Evolutionary conservation across 2,888 invertebrate species (phyloP), one percentile per base, ranked within the genome.

Genomic region (Glyphotaelius pellucidus): DNA sequence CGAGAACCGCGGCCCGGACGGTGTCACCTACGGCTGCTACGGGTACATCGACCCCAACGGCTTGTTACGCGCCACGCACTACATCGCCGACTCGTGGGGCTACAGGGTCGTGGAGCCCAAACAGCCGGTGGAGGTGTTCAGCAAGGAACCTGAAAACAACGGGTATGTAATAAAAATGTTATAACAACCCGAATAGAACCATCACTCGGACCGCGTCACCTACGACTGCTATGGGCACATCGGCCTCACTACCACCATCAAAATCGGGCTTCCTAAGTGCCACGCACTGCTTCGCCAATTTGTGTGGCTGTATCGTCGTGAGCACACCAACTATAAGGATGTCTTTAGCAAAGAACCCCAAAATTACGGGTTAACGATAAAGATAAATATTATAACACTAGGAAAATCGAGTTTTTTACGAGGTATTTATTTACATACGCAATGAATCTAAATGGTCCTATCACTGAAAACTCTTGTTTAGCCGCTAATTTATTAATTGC

Each of bases 171-270:
- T 25, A 14, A 12, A 3, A 67, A 84, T 81, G 3, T 52, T 3
- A 52, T 19, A 19, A 15, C 7, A 47, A 47, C 15, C 14, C 42
- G 42, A 47, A 47, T 15, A 98, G 95, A 97, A 96, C 92, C 97
- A 97, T 91, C 98, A 97, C 7, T 97, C 97, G 0, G 98, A 98
- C 94, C 97, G 97, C 32, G 97, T 98, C 31, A 98, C 98, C 0
- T 98, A 98, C 94, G 98, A 98, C 93, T 98, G 98, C 94, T 98
- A 98, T 94, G 98, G 98, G 42, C 97, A 97, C 95, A 96, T 98
- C 80, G 97, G 98, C 94, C 97, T 97, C 0, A 97, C 97, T n/a
- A n/a, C n/a, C n/a, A n/a, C n/a, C n/a, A n/a, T n/a, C n/a, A n/a
- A n/a, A n/a, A n/a, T n/a, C n/a, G 87, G 96, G 96, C 80, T 96